Base-by-base conservation (phyloP, 2,113 vertebrate genomes). In the Buteo buteo region DNA sequence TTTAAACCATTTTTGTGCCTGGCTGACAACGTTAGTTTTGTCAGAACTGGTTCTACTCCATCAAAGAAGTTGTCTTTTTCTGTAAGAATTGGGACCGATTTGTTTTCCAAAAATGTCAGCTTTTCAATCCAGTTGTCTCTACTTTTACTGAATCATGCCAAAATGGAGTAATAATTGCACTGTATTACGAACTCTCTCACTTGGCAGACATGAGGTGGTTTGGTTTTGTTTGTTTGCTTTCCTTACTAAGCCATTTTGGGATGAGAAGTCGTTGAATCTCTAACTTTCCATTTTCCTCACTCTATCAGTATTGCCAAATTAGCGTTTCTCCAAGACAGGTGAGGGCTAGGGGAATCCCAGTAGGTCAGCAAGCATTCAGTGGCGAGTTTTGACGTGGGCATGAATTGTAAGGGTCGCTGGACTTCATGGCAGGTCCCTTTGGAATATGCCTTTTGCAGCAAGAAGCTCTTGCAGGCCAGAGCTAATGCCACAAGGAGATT, bases 191-290 rank as follows among this genome's bases (percentile, higher is more conserved):
- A 78, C 88, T 94, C 79, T 66, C 91, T 86, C 67, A 50, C 72
- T 94, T 87, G 89, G 66, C 84, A 92, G 91, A 67, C 54, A 28
- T 13, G 65, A 87, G 52, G 58, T 92, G 52, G 59, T 89, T 80
- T 91, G 86, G 40, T 82, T 95, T 92, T 92, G 85, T 62, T 89
- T 79, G 91, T 95, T 85, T 88, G 84, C 77, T 92, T 88, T 91
- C 81, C 62, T 96, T 94, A 59, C 70, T 96, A 93, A 97, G 89
- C 94, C 94, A 95, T 97, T 93, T 88, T 71, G 52, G 88, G 49
- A 93, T 90, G 94, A 96, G 94, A 96, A 80, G 91, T 71, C 32
- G 7, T 73, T 32, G 25, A 58, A 86, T 91, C 58, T 92, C 59
- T 78, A 76, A 86, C 78, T 88, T 93, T 6, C 50, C 21, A 15